A percentile compares a stretch with the other conserved stretches of the same genome.
phyloP scores from a whole-genome alignment of 2,888 invertebrate species.

The Tipula vernalis region DNA sequence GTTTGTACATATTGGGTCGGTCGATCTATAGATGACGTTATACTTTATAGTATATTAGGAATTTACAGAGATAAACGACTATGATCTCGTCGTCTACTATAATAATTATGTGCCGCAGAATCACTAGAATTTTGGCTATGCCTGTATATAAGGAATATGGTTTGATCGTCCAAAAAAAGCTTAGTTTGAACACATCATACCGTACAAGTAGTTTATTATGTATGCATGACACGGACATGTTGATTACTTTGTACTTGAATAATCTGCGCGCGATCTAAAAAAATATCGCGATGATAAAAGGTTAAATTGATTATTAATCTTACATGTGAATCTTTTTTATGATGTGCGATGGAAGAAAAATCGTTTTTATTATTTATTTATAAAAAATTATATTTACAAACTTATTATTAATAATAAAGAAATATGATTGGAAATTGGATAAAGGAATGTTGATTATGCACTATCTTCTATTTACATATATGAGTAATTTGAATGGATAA shows the following conservation, averaged over 20 bases:
- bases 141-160: not conserved
- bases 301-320: not conserved
- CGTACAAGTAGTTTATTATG: not conserved
- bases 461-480: not conserved
- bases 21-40: not conserved
- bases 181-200: not conserved
- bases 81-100: not conserved
- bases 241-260: not conserved
- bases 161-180: not conserved
- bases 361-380: not conserved
- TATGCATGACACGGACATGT: not conserved
- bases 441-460: not conserved
- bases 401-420: not conserved
- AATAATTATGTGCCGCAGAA: not conserved
- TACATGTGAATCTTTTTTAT: not conserved
- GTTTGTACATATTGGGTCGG: not conserved
- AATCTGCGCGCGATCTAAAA: not conserved
- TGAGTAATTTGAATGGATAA: not conserved
- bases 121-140: not conserved
- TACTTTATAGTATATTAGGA: not conserved
- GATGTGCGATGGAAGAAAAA: not conserved
- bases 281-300: not conserved
- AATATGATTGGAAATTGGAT: not conserved
- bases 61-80: not conserved
- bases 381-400: too few relatives aligned